Evolutionary conservation across 2,888 invertebrate species (phyloP), one percentile per base, ranked within the genome.

Genomic region (Siphlonurus alternatus): DNA sequence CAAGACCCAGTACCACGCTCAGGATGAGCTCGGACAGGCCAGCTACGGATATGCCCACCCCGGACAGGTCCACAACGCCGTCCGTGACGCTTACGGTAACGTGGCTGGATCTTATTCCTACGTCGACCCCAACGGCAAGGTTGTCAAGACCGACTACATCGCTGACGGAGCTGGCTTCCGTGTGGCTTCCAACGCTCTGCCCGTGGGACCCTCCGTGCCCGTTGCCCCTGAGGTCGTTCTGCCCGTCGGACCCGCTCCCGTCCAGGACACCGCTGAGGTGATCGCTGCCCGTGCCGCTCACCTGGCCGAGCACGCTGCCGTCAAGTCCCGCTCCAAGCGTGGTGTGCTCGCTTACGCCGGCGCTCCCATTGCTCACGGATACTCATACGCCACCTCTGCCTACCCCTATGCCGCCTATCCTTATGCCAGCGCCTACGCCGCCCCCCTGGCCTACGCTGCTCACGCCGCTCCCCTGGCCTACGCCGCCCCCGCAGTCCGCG

Each of bases 241-340:
- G 69, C 66, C 63, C 71, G 61, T 53, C 18, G 64, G 59, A 25
- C 64, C 64, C 24, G 68, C 65, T 24, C 69, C 69, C 66, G 70
- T 71, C 61, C 60, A 60, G 56, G 72, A 70, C 67, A 70, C 70
- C 63, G 68, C 71, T 56, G 70, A 70, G 64, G 77, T 79, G 7
- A 74, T 74, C 7, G 74, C 74, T 64, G 79, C 78, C 23, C 76
- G 76, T 67, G 75, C 74, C 24, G 75, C 75, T n/a, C 78, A 77
- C 69, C 69, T 75, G 15, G 71, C 72, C 2, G 74, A 74, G 19
- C 73, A 73, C 65, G 74, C 74, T 7, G 70, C 73, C 59, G 75
- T 73, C 61, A 71, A 72, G 38, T 71, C 74, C 63, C 68, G 68
- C 63, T 66, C 67, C 63, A 67, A 67, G 61, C 65, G 68, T 2